These are phyloP conservation scores for Zaprionus obscuricornis DNA, from an alignment of 2,888 invertebrate species.

Conservation along the genomic window DNA sequence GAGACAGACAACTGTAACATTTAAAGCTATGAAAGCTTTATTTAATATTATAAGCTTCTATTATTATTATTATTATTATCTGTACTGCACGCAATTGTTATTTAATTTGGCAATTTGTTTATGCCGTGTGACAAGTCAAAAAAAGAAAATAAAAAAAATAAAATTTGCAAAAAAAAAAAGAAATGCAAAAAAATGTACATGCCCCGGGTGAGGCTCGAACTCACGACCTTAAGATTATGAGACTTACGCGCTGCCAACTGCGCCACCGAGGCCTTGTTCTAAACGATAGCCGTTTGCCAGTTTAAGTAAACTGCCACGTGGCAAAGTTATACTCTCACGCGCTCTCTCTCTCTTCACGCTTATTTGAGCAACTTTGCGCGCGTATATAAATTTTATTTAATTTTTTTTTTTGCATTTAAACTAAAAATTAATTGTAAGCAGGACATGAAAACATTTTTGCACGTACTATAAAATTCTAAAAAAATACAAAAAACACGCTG, in stretches of 20 bases:
- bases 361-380: no score
- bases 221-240: slow-evolving; percentile 84
- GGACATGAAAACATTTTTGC: slow-evolving; percentile 39
- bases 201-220: slow-evolving; percentile 83
- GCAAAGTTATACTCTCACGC: slow-evolving; percentile 18
- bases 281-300: slow-evolving; percentile 11
- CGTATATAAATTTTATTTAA: neutral
- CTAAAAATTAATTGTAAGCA: neutral
- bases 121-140: slow-evolving; percentile 1
- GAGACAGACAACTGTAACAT: slow-evolving; percentile 1
- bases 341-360: no score
- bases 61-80: slow-evolving; percentile 12
- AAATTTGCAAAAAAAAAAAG: neutral
- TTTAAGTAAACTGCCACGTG: slow-evolving; percentile 54
- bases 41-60: slow-evolving; percentile 27
- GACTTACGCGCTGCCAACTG: slow-evolving; percentile 84
- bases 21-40: slow-evolving; percentile 12
- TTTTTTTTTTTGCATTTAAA: neutral
- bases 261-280: slow-evolving; percentile 82
- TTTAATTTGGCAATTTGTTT: slow-evolving; percentile 41
- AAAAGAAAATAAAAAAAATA: neutral
- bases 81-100: slow-evolving; percentile 51
- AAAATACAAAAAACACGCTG: slow-evolving; percentile 19
- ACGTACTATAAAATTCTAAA: slow-evolving; percentile 21
- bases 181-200: slow-evolving; percentile 54